phyloP scores from a whole-genome alignment of 2,888 invertebrate species.

The Hoplodrina ambigua region DNA sequence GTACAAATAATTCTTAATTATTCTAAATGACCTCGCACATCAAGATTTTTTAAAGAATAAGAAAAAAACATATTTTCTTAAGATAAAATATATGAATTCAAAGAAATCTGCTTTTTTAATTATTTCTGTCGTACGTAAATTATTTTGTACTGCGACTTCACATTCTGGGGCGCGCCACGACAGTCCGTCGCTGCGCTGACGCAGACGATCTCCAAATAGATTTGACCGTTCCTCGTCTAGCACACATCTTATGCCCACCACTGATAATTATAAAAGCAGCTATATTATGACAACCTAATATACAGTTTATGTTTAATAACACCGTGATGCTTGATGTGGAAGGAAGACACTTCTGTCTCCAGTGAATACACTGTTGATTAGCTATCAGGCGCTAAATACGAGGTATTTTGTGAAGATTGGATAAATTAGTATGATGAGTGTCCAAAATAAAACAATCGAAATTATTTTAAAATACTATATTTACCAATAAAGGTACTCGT shows the following conservation, averaged over 20 bases:
- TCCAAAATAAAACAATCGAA: conserved; percentile 69
- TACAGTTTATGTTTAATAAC: conserved; percentile 63
- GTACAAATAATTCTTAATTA: conserved; percentile 76
- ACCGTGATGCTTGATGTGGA: conserved; percentile 57
- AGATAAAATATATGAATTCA: conserved; percentile 56
- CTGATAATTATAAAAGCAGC: conserved; percentile 57
- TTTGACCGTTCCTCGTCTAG: conserved; percentile 77
- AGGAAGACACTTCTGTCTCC: conserved; percentile 76
- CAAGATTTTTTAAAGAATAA: conserved; percentile 60
- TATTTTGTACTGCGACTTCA: conserved; percentile 45
- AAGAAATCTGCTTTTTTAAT: conserved; percentile 45
- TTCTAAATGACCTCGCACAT: conserved; percentile 80
- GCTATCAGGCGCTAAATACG: neutral
- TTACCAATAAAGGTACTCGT: conserved; percentile 83
- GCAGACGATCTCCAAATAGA: conserved; percentile 82
- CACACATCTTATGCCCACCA: conserved; percentile 60
- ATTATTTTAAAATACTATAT: conserved; percentile 76
- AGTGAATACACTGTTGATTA: neutral
- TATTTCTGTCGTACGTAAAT: conserved; percentile 37
- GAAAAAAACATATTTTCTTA: conserved; percentile 56
- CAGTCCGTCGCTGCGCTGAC: conserved; percentile 67
- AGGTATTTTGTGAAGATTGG: neutral
- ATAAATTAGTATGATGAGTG: conserved; percentile 7
- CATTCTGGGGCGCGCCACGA: conserved; percentile 69
- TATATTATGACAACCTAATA: conserved; percentile 67